phyloP scores from a whole-genome alignment of 2,113 vertebrate genomes.

The Pteropus alecto region DNA sequence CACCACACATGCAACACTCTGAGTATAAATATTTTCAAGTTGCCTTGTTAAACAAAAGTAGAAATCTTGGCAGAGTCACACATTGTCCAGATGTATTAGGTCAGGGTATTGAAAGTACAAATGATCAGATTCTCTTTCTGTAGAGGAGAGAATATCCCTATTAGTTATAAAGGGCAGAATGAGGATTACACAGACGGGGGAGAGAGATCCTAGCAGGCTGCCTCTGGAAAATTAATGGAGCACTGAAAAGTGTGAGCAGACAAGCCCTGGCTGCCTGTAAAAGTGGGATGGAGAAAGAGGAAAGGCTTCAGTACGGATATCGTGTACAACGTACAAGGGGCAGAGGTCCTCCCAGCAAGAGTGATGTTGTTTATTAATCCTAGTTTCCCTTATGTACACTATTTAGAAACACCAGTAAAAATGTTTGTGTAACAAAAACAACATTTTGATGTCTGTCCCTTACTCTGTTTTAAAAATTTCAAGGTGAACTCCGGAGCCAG shows the following conservation, averaged over 20 bases:
- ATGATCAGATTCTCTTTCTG: not conserved
- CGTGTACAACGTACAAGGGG: no score
- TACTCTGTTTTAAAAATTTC: not conserved
- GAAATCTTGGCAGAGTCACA: not conserved
- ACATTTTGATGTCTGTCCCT: not conserved
- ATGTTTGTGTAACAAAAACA: not conserved
- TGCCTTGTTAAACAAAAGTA: conserved; percentile 1
- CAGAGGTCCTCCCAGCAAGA: not conserved
- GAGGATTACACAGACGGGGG: not conserved
- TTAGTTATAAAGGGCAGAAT: not conserved
- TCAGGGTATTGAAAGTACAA: not conserved
- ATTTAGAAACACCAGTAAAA: not conserved
- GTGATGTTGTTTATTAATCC: not conserved
- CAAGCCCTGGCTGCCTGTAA: not conserved
- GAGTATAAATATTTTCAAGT: conserved; percentile 52
- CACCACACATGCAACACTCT: not conserved
- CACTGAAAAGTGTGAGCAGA: not conserved
- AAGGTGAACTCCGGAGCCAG: not conserved
- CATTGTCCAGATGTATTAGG: not conserved
- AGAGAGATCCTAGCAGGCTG: not conserved
- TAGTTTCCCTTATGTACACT: not conserved
- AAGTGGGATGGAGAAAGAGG: not conserved
- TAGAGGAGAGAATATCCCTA: not conserved
- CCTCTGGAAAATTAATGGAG: not conserved
- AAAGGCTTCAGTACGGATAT: not conserved